phyloP scores from a whole-genome alignment of 1,140 invertebrate genomes.

The Aphelenchoides avenae region DNA sequence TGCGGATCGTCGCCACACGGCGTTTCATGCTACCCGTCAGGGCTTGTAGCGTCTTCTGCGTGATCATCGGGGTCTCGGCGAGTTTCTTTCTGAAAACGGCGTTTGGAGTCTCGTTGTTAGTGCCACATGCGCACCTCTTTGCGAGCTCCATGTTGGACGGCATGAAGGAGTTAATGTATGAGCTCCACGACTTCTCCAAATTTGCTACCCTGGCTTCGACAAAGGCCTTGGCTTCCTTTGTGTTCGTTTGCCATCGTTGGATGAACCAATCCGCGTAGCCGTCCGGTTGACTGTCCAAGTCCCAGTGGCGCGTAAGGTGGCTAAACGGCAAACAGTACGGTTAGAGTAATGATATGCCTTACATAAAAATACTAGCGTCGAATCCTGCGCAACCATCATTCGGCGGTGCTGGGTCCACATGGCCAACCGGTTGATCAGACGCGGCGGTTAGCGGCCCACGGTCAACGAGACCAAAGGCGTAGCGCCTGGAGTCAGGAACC shows the following conservation, averaged over 20 bases:
- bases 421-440: constrained; percentile 6
- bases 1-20: constrained; percentile 2
- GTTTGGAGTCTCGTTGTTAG: background rate
- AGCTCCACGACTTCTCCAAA: constrained; percentile 22
- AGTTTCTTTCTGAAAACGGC: constrained; percentile 1
- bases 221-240: background rate
- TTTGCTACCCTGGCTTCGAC: constrained; percentile 12
- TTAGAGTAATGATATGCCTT: constrained; percentile 3
- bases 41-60: no score
- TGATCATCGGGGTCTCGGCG: no score
- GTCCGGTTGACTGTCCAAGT: constrained; percentile 22
- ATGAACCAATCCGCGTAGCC: constrained; percentile 29
- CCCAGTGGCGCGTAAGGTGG: constrained; percentile 45
- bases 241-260: constrained; percentile 3
- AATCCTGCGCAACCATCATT: constrained; percentile 41
- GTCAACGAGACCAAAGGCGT: constrained; percentile 24
- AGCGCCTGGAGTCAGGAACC: constrained; percentile 17
- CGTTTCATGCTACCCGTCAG: background rate
- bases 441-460: constrained; percentile 7
- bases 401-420: constrained; percentile 20
- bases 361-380: constrained; percentile 31
- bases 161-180: constrained; percentile 18
- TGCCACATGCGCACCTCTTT: constrained; percentile 4
- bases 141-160: constrained; percentile 8
- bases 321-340: constrained; percentile 3